A percentile compares a stretch with the other conserved stretches of the same genome.
Evolutionary conservation across 2,113 vertebrate species (phyloP).

Genomic region (Sturnus vulgaris): DNA sequence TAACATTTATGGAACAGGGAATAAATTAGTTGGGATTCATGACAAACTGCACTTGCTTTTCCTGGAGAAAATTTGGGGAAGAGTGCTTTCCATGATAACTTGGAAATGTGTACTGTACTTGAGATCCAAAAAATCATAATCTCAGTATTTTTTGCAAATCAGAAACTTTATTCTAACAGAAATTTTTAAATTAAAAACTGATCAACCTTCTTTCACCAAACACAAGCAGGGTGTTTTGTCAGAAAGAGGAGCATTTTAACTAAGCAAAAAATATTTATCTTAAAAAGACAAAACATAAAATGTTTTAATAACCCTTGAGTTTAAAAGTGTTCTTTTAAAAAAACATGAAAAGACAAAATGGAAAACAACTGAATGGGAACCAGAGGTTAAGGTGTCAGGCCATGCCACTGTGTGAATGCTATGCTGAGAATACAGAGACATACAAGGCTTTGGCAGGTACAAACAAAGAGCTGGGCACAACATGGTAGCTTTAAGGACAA

Average conservation of each 20-base stretch:
- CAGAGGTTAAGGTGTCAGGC: neutral
- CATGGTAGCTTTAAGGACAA: neutral
- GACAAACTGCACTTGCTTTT: neutral
- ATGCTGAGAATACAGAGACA: accelerated
- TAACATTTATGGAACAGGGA: conserved; percentile 1
- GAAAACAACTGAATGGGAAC: neutral
- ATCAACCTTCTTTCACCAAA: neutral
- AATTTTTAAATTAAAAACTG: neutral
- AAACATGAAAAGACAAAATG: neutral
- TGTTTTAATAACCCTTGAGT: neutral
- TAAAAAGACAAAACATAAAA: neutral
- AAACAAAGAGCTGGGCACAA: neutral
- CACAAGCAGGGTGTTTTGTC: neutral
- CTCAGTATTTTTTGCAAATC: neutral
- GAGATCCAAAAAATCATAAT: neutral
- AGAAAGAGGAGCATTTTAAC: neutral
- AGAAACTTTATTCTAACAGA: neutral
- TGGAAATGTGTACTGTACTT: neutral
- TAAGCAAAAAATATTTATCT: neutral
- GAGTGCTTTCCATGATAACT: neutral
- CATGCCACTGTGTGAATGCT: accelerated
- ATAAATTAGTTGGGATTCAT: neutral
- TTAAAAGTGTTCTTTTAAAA: neutral
- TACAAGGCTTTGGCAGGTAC: neutral
- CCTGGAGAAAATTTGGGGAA: neutral